phyloP scores from a whole-genome alignment of 2,113 vertebrate species.

The Tetraodon nigroviridis region DNA sequence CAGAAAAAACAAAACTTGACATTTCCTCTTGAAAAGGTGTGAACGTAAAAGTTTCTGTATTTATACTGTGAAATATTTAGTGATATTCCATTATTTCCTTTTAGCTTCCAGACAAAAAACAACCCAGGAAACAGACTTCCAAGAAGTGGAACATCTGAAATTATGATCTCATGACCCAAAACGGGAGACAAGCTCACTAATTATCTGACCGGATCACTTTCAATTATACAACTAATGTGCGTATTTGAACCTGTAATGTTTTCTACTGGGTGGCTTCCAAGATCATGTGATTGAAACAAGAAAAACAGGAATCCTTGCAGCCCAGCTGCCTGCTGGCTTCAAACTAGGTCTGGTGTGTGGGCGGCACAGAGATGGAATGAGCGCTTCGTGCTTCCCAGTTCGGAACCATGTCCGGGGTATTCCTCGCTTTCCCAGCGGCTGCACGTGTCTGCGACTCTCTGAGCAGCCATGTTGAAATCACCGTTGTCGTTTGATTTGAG shows the following conservation, averaged over 20 bases:
- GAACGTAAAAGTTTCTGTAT: neutral
- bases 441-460: neutral
- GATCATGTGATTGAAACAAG: slow-evolving; percentile 51
- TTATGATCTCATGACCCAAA: slow-evolving; percentile 4
- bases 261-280: slow-evolving; percentile 34
- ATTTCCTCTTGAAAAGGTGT: slow-evolving; percentile 12
- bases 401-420: slow-evolving; percentile 26
- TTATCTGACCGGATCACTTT: neutral
- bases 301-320: slow-evolving; percentile 64
- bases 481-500: no score
- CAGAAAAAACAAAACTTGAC: slow-evolving; percentile 41
- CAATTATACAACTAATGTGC: slow-evolving; percentile 1
- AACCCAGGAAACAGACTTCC: no score
- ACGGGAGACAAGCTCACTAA: neutral
- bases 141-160: slow-evolving; percentile 7
- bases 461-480: no score
- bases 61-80: neutral
- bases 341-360: slow-evolving; percentile 47
- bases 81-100: neutral
- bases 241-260: slow-evolving; percentile 30
- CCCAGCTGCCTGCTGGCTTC: slow-evolving; percentile 39
- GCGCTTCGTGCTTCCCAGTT: slow-evolving; percentile 33
- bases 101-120: neutral
- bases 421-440: slow-evolving; percentile 40
- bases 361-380: slow-evolving; percentile 39